Evolutionary conservation across 2,113 vertebrate genomes (phyloP).

Genomic region (pig (Sus scrofa)): T2T-Sscrofa CM000812.6:7579501-7580000

Average conservation of each 20-base stretch:
- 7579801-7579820: neutral
- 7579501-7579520: neutral
- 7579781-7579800: conserved; percentile 37
- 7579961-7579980: neutral
- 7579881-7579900: neutral
- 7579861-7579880: rapidly evolving
- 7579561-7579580: rapidly evolving
- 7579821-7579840: neutral
- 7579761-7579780: conserved; percentile 60
- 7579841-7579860: neutral
- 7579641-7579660: neutral
- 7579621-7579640: neutral
- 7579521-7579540: rapidly evolving
- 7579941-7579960: neutral
- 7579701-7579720: neutral
- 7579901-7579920: neutral
- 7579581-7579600: neutral
- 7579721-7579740: neutral
- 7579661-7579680: neutral
- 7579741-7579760: neutral
- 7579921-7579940: neutral
- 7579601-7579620: neutral
- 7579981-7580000: too few species aligned
- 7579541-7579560: rapidly evolving
- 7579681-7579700: neutral